phyloP scores from a whole-genome alignment of 35 echinoderm and acorn worm species.

The Acanthaster planci region DNA sequence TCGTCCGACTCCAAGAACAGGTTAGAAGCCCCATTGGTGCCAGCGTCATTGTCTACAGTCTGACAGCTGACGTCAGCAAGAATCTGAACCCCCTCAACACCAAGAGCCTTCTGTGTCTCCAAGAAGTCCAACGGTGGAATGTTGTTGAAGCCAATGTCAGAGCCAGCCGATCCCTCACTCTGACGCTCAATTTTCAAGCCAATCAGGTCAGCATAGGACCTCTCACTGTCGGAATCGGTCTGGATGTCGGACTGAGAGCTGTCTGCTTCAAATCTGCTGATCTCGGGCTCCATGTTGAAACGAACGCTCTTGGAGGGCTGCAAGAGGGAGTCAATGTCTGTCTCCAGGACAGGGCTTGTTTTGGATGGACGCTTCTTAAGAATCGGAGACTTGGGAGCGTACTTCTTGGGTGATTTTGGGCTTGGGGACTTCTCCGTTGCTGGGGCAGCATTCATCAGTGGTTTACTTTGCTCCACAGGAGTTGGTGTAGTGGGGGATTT shows the following conservation, averaged over 20 bases:
- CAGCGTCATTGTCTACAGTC: conserved; percentile 52
- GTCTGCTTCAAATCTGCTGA: conserved; percentile 84
- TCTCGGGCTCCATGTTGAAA: conserved; percentile 93
- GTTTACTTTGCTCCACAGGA: neutral
- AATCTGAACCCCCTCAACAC: conserved; percentile 58
- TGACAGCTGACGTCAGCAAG: conserved; percentile 59
- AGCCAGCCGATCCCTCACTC: neutral
- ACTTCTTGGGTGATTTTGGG: conserved; percentile 24
- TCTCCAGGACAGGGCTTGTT: neutral
- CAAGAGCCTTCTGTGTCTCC: conserved; percentile 22
- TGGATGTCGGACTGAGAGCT: conserved; percentile 50
- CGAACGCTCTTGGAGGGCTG: conserved; percentile 75
- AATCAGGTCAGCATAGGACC: conserved; percentile 30
- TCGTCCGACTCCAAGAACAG: conserved; percentile 47
- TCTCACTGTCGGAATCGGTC: conserved; percentile 39
- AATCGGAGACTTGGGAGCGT: conserved; percentile 13
- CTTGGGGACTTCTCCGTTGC: neutral
- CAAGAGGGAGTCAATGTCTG: conserved; percentile 10
- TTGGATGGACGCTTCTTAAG: neutral
- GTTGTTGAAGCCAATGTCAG: conserved; percentile 25
- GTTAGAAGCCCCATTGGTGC: conserved; percentile 2
- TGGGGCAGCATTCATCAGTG: neutral
- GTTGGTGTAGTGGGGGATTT: neutral
- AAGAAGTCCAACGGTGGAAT: neutral
- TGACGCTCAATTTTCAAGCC: conserved; percentile 21